Percentiles rank a stretch among this genome's conserved stretches.
phyloP scores from a whole-genome alignment of 2,888 invertebrate species.

The Smittia aterrima region DNA sequence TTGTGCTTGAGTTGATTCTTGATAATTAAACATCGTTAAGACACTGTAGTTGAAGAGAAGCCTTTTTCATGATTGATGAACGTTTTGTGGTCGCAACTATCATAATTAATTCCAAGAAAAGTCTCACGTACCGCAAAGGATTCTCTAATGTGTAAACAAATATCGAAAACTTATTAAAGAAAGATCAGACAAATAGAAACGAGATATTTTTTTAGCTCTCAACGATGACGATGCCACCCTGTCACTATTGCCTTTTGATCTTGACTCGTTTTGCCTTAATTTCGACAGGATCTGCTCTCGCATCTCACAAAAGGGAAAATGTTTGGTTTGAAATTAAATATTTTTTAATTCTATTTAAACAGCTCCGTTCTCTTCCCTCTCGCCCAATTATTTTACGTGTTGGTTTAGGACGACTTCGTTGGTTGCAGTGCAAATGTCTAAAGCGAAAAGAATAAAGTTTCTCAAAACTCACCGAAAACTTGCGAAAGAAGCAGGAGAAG shows the following conservation, averaged over 20 bases:
- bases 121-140: background rate
- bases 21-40: constrained; percentile 41
- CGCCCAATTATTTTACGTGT: constrained; percentile 28
- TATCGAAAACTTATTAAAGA: background rate
- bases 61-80: background rate
- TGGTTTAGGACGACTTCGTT: constrained; percentile 39
- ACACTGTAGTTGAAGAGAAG: background rate
- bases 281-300: background rate
- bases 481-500: constrained; percentile 5
- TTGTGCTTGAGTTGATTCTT: constrained; percentile 32
- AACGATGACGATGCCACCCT: constrained; percentile 16
- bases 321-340: constrained; percentile 42
- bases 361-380: background rate
- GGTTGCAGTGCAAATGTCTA: background rate
- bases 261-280: background rate
- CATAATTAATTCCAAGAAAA: background rate
- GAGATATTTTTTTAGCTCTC: constrained; percentile 28
- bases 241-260: constrained; percentile 26
- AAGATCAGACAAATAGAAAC: constrained; percentile 36
- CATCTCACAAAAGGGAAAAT: constrained; percentile 10
- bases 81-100: background rate
- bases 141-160: background rate
- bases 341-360: constrained; percentile 35
- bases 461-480: constrained; percentile 17
- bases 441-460: background rate